Evolutionary conservation across 2,888 invertebrate species (phyloP).

Genomic region (Imbricaverruca yamaguchii): DNA sequence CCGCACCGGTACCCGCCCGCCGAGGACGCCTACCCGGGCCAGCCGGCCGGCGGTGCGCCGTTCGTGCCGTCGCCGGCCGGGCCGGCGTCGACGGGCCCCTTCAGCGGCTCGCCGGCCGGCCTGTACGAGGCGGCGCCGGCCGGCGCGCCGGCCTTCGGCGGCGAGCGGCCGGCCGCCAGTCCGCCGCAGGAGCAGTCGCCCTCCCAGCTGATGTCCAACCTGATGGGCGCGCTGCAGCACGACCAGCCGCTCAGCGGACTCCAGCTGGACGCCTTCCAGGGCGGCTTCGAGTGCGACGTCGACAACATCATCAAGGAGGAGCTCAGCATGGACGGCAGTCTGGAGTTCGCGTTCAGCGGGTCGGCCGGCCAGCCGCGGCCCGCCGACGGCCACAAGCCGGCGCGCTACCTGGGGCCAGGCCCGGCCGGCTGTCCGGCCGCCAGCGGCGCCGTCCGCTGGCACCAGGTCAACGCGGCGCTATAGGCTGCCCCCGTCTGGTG

Average conservation of each 20-base stretch:
- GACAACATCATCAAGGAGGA: conserved; percentile 91
- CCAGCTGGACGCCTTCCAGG: conserved; percentile 73
- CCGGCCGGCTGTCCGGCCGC: neutral
- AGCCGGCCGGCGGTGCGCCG: conserved; percentile 1
- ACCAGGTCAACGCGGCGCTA: conserved; percentile 7
- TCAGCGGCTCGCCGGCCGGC: neutral
- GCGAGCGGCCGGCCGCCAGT: neutral
- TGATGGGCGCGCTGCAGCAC: conserved; percentile 67
- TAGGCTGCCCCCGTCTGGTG: neutral
- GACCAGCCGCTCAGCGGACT: conserved; percentile 62
- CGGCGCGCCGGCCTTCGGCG: neutral
- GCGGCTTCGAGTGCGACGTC: conserved; percentile 86
- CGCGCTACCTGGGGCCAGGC: neutral
- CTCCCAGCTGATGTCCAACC: conserved; percentile 80
- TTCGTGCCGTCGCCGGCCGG: conserved; percentile 25
- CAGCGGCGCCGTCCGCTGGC: neutral
- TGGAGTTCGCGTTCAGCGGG: conserved; percentile 85
- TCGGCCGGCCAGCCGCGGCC: conserved; percentile 10
- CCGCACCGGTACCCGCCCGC: neutral
- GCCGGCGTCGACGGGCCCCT: neutral
- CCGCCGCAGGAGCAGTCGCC: conserved; percentile 46
- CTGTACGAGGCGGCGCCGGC: neutral
- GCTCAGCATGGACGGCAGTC: conserved; percentile 78
- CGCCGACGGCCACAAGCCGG: neutral
- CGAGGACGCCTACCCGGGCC: neutral